Evolutionary conservation across 1,140 invertebrate species (phyloP).

Genomic region (Zaprionus capensis): DNA sequence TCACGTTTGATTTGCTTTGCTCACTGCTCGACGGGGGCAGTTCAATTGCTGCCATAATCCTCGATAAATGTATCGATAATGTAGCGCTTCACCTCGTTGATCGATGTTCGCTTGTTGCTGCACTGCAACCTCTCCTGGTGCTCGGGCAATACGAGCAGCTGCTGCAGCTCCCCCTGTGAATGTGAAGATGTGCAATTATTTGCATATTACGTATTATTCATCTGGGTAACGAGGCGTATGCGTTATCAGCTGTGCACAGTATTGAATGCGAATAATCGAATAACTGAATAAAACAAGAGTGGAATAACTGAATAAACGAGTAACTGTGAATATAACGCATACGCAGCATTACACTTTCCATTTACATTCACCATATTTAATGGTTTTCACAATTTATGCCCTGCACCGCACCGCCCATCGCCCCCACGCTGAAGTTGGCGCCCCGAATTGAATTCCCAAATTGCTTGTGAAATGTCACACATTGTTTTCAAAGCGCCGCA

Average conservation of each 20-base stretch:
- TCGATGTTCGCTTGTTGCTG: slow-evolving; percentile 78
- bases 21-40: slow-evolving; percentile 15
- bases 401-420: too few species aligned
- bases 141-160: slow-evolving; percentile 75
- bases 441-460: slow-evolving; percentile 23
- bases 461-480: slow-evolving; percentile 40
- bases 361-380: slow-evolving; percentile 40
- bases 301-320: background rate
- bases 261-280: slow-evolving; percentile 15
- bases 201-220: slow-evolving; percentile 51
- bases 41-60: slow-evolving; percentile 76
- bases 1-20: slow-evolving; percentile 55
- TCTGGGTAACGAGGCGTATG: slow-evolving; percentile 48
- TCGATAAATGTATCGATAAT: slow-evolving; percentile 84
- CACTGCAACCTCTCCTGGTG: slow-evolving; percentile 80
- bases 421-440: background rate
- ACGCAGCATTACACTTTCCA: slow-evolving; percentile 21
- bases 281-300: background rate
- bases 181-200: slow-evolving; percentile 51
- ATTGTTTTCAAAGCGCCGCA: slow-evolving; percentile 10
- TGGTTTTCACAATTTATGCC: slow-evolving; percentile 32
- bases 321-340: slow-evolving; percentile 21
- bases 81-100: slow-evolving; percentile 83
- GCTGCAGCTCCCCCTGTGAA: slow-evolving; percentile 77
- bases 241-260: slow-evolving; percentile 52